phyloP scores from a whole-genome alignment of 2,797 vertebrate genomes.

The Galaxias olidus region DNA sequence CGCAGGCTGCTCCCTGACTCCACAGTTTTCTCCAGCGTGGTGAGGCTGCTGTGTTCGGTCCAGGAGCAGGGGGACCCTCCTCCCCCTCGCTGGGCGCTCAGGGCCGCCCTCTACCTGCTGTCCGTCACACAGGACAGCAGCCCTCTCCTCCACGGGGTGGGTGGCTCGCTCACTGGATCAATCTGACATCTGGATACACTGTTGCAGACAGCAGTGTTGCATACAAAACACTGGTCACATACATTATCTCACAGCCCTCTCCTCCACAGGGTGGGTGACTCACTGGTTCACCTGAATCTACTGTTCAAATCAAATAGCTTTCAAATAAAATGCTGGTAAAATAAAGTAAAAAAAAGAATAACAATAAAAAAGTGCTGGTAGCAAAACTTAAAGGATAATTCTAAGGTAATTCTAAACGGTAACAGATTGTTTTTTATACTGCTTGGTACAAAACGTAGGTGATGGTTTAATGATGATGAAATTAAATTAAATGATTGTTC shows the following conservation, averaged over 20 bases:
- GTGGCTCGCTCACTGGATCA: background rate
- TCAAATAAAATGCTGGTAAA: background rate
- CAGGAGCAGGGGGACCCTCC: constrained; percentile 72
- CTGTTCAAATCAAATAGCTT: background rate
- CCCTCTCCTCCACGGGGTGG: constrained; percentile 76
- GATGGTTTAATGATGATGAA: too few species aligned
- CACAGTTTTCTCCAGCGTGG: constrained; percentile 80
- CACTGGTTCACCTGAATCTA: background rate
- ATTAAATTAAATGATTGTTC: too few species aligned
- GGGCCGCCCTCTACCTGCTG: constrained; percentile 86
- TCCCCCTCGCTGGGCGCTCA: constrained; percentile 75
- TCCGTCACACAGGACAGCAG: constrained; percentile 83
- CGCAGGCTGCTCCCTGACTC: constrained; percentile 86
- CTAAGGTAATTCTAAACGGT: too few species aligned
- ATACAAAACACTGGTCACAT: too few species aligned
- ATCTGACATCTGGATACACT: too few species aligned
- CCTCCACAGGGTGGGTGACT: constrained; percentile 74
- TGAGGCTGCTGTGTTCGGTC: constrained; percentile 77
- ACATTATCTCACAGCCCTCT: too few species aligned
- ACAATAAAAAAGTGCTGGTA: too few species aligned
- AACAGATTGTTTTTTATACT: too few species aligned
- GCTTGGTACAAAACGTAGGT: too few species aligned
- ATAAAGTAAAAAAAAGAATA: too few species aligned
- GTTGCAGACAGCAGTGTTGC: too few species aligned
- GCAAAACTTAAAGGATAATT: too few species aligned